These are phyloP conservation scores for Fissipunctia ypsillon DNA, from an alignment of 2,888 invertebrate genomes.

Conservation along the genomic window DNA sequence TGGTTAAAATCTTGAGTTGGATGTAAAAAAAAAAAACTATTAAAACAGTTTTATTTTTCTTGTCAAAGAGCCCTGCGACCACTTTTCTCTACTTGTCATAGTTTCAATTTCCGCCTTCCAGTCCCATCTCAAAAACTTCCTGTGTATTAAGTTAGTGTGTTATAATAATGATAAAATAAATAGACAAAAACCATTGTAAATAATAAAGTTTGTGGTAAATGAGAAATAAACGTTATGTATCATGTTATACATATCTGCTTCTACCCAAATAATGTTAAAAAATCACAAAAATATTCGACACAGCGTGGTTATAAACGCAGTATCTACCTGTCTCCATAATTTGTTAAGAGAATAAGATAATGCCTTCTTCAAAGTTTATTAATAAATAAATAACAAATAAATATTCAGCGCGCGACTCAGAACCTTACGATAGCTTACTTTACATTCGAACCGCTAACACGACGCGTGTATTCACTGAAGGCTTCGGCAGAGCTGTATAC, in stretches of 20 bases:
- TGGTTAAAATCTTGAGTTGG: background rate
- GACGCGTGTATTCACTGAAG: background rate
- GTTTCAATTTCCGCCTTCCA: background rate
- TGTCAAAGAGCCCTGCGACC: background rate
- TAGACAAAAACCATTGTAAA: constrained; percentile 40
- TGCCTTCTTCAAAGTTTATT: background rate
- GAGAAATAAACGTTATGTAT: constrained; percentile 6
- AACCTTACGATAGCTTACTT: background rate
- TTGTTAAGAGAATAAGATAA: background rate
- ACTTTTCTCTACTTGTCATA: background rate
- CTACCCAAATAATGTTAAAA: constrained; percentile 1
- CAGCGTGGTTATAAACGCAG: background rate
- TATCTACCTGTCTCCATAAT: background rate
- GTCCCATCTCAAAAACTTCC: too few relatives aligned
- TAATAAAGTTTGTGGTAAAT: constrained; percentile 52
- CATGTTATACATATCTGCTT: constrained; percentile 38
- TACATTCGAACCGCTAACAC: background rate
- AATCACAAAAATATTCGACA: background rate
- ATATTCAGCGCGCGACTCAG: background rate
- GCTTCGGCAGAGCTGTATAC: too few relatives aligned
- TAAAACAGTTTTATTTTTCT: background rate
- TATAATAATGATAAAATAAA: constrained; percentile 1
- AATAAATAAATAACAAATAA: too few relatives aligned
- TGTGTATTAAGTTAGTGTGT: background rate
- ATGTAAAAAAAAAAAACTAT: background rate